Evolutionary conservation across 2,797 vertebrate genomes (phyloP).

Genomic region (Falco rusticolus): DNA sequence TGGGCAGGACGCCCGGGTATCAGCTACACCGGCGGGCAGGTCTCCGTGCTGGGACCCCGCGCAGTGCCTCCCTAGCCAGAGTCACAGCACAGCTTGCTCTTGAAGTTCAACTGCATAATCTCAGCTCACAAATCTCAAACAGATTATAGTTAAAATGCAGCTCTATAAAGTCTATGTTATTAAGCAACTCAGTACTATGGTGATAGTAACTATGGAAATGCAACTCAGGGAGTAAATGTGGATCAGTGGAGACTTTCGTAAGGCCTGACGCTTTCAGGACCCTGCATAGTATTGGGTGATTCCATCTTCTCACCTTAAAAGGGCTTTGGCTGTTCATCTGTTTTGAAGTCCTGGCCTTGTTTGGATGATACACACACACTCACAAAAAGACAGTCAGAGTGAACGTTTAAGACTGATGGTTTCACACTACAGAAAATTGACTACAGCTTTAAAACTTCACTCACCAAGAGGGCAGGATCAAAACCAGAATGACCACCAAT

Average conservation of each 20-base stretch:
- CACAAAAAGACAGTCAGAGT: not conserved
- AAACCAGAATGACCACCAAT: not conserved
- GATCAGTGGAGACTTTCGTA: not conserved
- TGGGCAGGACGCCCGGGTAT: not conserved
- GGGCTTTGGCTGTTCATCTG: not conserved
- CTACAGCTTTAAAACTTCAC: not conserved
- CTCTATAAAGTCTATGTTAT: not conserved
- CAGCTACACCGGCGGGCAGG: not conserved
- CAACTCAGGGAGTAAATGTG: not conserved
- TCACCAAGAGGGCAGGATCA: not conserved
- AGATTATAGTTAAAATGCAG: not conserved
- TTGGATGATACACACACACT: not conserved
- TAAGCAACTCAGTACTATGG: not conserved
- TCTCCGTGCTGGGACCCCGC: fast-evolving
- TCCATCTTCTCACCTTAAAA: slow-evolving; percentile 4
- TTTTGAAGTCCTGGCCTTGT: not conserved
- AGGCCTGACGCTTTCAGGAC: not conserved
- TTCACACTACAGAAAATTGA: not conserved
- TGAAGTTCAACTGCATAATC: not conserved
- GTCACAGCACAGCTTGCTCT: not conserved
- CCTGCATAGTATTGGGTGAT: not conserved
- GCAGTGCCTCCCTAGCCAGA: not conserved
- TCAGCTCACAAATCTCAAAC: fast-evolving
- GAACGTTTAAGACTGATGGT: not conserved
- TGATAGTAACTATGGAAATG: not conserved